Conservation (phyloP, 2,113 vertebrate species). For the Aphyosemion australe region DNA sequence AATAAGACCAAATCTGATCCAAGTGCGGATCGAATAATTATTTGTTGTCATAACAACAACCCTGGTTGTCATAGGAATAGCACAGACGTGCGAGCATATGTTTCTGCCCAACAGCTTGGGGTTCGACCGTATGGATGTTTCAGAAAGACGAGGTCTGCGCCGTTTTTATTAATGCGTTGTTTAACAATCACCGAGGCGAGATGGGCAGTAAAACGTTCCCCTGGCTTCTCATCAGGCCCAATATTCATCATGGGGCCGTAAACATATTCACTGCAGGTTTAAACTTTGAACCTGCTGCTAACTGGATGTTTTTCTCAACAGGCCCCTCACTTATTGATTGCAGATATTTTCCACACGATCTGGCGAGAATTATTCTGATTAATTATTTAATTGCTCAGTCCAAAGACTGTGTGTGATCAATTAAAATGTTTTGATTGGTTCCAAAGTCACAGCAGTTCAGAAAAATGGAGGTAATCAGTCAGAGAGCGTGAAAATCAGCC, state of each 20-base stretch:
- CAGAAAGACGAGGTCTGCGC: background rate
- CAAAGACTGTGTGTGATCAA: constrained; percentile 4
- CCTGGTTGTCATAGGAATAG: constrained; percentile 6
- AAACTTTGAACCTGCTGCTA: constrained; percentile 21
- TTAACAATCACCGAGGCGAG: background rate
- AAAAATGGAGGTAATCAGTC: background rate
- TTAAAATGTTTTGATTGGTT: background rate
- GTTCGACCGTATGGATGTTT: constrained; percentile 1
- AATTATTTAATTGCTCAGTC: constrained; percentile 10
- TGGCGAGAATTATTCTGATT: background rate
- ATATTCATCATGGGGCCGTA: constrained; percentile 5
- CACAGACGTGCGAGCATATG: background rate
- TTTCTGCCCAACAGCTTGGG: background rate
- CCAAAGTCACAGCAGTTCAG: background rate
- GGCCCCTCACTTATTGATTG: background rate
- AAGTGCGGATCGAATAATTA: constrained; percentile 12
- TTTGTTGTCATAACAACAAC: constrained; percentile 19
- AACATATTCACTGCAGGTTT: constrained; percentile 17
- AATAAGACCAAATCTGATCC: constrained; percentile 16
- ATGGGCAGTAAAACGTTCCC: background rate
- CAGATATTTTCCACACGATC: background rate
- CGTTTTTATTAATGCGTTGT: background rate
- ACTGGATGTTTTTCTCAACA: constrained; percentile 1
- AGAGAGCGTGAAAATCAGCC: background rate
- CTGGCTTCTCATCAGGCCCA: background rate